Percentiles rank a stretch among this genome's conserved stretches.
Conservation (phyloP, 2,888 invertebrate genomes). For the Protula sp. region DNA sequence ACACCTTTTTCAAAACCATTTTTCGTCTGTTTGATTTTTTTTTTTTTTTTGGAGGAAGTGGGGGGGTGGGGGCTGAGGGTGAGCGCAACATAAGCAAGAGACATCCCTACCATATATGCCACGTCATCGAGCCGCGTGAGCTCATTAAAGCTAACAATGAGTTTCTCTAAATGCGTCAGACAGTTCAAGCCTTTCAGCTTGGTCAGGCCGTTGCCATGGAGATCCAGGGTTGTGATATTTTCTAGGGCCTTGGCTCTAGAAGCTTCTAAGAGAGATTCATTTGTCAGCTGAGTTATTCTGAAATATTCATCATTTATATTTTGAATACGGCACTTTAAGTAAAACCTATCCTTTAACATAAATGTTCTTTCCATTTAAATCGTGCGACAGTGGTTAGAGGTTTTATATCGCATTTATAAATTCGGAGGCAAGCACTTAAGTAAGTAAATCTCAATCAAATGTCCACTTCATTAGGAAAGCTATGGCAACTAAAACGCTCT, state of each 20-base stretch:
- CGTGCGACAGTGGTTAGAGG: too few relatives aligned
- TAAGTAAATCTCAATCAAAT: too few relatives aligned
- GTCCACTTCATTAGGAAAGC: too few relatives aligned
- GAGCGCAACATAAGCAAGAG: too few relatives aligned
- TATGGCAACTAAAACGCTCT: too few relatives aligned
- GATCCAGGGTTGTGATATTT: constrained; percentile 40
- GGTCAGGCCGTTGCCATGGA: constrained; percentile 46
- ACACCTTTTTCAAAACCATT: too few relatives aligned
- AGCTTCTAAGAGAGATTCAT: constrained; percentile 38
- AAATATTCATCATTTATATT: constrained; percentile 2
- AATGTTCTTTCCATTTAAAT: not conserved
- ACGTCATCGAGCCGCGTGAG: constrained; percentile 47
- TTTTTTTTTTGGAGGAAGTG: too few relatives aligned
- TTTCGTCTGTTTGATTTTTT: too few relatives aligned
- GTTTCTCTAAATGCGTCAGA: constrained; percentile 33
- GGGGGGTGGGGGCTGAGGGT: too few relatives aligned
- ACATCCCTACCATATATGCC: constrained; percentile 37
- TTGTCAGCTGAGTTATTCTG: constrained; percentile 39
- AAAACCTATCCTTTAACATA: not conserved
- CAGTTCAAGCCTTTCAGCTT: constrained; percentile 30
- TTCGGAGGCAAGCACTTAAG: too few relatives aligned
- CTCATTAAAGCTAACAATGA: constrained; percentile 50
- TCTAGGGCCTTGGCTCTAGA: constrained; percentile 28
- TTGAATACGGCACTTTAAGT: too few relatives aligned
- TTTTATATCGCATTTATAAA: too few relatives aligned